Percentiles rank a stretch among this genome's conserved stretches.
Evolutionary conservation across 2,113 vertebrate species (phyloP).

Genomic region (cattle (Bos taurus)): DNA sequence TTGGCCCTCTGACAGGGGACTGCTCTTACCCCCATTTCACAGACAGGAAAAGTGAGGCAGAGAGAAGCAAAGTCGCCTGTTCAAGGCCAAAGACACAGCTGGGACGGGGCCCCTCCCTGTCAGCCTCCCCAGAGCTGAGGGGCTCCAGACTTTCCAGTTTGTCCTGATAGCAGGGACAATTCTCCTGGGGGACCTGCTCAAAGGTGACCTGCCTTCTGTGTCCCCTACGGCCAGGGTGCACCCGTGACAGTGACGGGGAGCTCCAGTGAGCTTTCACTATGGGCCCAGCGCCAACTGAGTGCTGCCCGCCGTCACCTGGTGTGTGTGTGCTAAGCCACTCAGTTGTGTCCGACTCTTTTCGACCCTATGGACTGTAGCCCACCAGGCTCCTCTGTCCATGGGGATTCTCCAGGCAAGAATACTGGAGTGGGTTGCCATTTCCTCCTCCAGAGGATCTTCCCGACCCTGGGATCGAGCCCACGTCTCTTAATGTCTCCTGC

Average conservation of each 20-base stretch:
- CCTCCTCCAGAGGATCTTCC: background rate
- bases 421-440: background rate
- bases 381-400: background rate
- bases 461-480: background rate
- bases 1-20: background rate
- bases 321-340: background rate
- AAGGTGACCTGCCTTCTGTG: background rate
- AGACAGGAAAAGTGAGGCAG: background rate
- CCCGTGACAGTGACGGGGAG: fast-evolving
- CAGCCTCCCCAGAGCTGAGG: background rate
- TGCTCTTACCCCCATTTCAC: background rate
- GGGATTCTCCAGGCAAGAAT: background rate
- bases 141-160: background rate
- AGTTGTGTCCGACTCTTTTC: background rate
- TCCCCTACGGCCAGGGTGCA: background rate
- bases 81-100: background rate
- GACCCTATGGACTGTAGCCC: background rate
- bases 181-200: too few species aligned
- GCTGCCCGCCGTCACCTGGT: fast-evolving
- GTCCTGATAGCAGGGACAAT: fast-evolving
- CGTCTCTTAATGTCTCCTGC: background rate
- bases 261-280: fast-evolving
- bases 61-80: background rate
- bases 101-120: background rate
- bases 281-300: fast-evolving